Base-by-base conservation (phyloP, 2,888 invertebrate species). In the Belgica antarctica region DNA sequence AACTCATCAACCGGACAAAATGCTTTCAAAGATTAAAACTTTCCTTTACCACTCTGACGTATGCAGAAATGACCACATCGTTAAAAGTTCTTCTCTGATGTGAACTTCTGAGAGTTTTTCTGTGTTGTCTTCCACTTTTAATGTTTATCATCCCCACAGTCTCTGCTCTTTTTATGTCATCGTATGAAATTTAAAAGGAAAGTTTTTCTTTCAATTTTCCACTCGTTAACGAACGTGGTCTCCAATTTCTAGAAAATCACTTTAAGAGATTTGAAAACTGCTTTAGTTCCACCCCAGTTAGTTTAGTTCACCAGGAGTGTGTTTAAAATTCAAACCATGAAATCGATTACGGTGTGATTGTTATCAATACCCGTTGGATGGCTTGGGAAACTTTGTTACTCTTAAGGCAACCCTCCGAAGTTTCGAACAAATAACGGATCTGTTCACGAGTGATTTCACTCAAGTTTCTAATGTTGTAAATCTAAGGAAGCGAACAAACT, bases 21-120 rank as follows among this genome's bases (percentile, higher is more conserved):
- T n/a, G 5, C n/a, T 10, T 34, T 34, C 34, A 15, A 47, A 47
- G 47, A 15, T 8, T 47, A 8, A 47, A 47, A 8, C 17, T 47
- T 47, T 47, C 15, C 47, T 10, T 8, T 47, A 10, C 5, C 15
- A 5, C 5, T 15, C 17, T 15, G 10, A 47, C 17, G 17, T 47
- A 47, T 47, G 47, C 47, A 47, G 8, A n/a, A 22, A 22, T 57
- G 19, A 57, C 57, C 57, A 24, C 57, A 57, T 57, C 47, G 47
- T 47, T 47, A 47, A 47, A 47, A 47, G 47, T 47, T 47, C 15
- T 47, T n/a, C n/a, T 47, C 7, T 34, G 34, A 7, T 47, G 8
- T 47, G 8, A 15, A 34, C 34, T 34, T 46, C n/a, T 7, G 24
- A 57, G 24, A 57, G 5, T 57, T 22, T 17, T 57, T 22, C 12